phyloP scores from a whole-genome alignment of 2,797 vertebrate genomes.

The Brotula barbata region DNA sequence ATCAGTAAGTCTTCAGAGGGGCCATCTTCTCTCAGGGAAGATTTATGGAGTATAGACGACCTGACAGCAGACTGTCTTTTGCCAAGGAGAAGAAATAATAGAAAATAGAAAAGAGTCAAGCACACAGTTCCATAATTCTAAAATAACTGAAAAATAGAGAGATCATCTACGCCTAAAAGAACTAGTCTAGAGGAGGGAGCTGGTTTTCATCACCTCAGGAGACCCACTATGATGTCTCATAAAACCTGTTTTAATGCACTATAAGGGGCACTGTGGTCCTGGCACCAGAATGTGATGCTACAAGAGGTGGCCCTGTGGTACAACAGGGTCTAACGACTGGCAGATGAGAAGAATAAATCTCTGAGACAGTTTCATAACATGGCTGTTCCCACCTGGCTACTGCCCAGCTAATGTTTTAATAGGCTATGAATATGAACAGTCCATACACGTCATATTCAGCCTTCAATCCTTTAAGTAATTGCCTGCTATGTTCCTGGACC shows the following conservation, averaged over 20 bases:
- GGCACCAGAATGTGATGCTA: slow-evolving; percentile 71
- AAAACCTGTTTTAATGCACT: slow-evolving; percentile 54
- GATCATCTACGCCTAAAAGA: slow-evolving; percentile 4
- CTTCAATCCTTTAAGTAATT: slow-evolving; percentile 8
- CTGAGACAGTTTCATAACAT: slow-evolving; percentile 52
- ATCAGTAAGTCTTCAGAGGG: slow-evolving; percentile 22
- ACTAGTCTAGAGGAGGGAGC: slow-evolving; percentile 21
- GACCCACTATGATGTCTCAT: slow-evolving; percentile 34
- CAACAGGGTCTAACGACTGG: slow-evolving; percentile 44
- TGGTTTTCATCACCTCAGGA: slow-evolving; percentile 5
- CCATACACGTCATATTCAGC: slow-evolving; percentile 12
- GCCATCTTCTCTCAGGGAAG: slow-evolving; percentile 11
- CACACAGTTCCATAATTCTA: too few species aligned
- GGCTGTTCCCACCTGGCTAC: slow-evolving; percentile 51
- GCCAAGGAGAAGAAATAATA: slow-evolving; percentile 19
- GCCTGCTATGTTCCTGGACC: neutral
- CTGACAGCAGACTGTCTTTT: slow-evolving; percentile 19
- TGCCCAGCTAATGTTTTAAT: slow-evolving; percentile 51
- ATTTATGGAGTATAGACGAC: slow-evolving; percentile 23
- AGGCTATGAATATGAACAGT: slow-evolving; percentile 48
- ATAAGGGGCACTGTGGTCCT: slow-evolving; percentile 50
- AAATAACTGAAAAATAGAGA: too few species aligned
- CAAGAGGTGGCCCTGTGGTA: slow-evolving; percentile 52
- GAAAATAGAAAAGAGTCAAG: neutral
- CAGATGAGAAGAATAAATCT: slow-evolving; percentile 70